Evolutionary conservation across 35 echinoderm and acorn worm genomes (phyloP).

Genomic region (Lytechinus pictus): DNA sequence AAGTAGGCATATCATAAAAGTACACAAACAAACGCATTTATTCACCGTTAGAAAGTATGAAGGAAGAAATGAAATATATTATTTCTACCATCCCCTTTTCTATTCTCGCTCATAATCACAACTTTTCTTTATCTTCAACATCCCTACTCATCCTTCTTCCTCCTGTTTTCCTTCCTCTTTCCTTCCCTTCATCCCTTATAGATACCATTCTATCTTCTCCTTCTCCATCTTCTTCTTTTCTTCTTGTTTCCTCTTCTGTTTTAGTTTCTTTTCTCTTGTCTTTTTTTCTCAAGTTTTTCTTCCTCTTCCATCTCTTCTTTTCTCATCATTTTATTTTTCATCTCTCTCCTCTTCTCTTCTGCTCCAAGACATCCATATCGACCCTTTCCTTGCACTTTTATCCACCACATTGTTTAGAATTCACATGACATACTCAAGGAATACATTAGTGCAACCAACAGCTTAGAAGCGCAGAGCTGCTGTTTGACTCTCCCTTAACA

Average conservation of each 20-base stretch:
- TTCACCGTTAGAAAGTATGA: background rate
- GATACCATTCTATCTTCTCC: background rate
- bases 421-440: background rate
- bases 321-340: too few species aligned
- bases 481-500: background rate
- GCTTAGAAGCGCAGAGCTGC: background rate
- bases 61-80: background rate
- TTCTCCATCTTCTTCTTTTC: background rate
- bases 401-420: background rate
- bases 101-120: background rate
- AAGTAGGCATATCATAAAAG: background rate
- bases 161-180: background rate
- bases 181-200: background rate
- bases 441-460: background rate
- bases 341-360: background rate
- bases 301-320: background rate
- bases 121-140: background rate
- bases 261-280: background rate
- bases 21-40: background rate
- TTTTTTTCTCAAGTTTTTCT: background rate
- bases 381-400: slow-evolving; percentile 3
- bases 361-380: background rate
- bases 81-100: too few species aligned
- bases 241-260: background rate
- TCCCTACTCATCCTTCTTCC: background rate